Conservation (phyloP, 2,888 invertebrate species). For the Saturnia japonica region DNA sequence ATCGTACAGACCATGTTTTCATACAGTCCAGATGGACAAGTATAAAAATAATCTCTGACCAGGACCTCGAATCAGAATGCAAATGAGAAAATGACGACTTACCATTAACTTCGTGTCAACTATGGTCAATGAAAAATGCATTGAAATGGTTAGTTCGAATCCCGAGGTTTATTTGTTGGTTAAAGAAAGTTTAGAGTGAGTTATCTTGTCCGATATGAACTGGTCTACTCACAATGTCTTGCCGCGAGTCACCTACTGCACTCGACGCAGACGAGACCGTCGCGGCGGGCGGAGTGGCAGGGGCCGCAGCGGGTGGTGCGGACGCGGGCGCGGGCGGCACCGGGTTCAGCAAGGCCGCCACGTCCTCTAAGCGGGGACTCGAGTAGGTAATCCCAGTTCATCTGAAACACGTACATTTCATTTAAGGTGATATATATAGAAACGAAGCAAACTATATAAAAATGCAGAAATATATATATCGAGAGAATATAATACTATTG, state of each 20-base stretch:
- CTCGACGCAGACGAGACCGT: slow-evolving; percentile 24
- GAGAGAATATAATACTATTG: too few relatives aligned
- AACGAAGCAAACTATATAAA: too few relatives aligned
- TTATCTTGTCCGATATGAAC: too few relatives aligned
- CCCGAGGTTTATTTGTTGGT: too few relatives aligned
- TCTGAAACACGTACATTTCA: slow-evolving; percentile 40
- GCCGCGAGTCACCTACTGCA: slow-evolving; percentile 26
- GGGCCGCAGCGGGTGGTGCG: slow-evolving; percentile 23
- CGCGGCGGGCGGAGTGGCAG: slow-evolving; percentile 31
- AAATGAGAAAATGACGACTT: too few relatives aligned
- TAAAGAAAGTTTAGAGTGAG: too few relatives aligned
- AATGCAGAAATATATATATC: too few relatives aligned
- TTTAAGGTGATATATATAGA: not conserved
- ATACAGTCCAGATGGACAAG: too few relatives aligned
- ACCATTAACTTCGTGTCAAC: slow-evolving; percentile 8
- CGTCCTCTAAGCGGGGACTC: slow-evolving; percentile 87
- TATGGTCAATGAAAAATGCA: slow-evolving; percentile 12
- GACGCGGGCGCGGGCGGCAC: slow-evolving; percentile 30
- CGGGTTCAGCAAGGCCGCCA: slow-evolving; percentile 82
- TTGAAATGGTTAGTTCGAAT: too few relatives aligned
- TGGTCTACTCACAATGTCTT: not conserved
- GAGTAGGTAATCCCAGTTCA: slow-evolving; percentile 65
- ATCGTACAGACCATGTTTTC: too few relatives aligned
- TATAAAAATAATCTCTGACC: not conserved
- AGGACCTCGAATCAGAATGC: not conserved